Evolutionary conservation across 2,888 invertebrate genomes (phyloP).

Genomic region (Lasioglossum oenotherae): DNA sequence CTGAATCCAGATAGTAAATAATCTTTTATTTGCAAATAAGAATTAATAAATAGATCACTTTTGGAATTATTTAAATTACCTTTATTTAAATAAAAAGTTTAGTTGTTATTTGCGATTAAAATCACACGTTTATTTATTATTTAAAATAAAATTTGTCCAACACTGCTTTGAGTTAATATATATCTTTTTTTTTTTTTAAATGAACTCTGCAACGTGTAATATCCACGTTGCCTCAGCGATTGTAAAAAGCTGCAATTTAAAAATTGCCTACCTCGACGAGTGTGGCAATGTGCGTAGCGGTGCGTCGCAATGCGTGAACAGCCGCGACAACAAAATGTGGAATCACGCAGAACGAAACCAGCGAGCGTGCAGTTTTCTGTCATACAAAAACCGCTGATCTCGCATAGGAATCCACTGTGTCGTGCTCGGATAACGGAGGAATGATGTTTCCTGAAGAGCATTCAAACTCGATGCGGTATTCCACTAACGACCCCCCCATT

Average conservation of each 20-base stretch:
- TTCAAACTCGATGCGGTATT: not conserved
- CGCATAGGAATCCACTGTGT: not conserved
- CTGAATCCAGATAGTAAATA: too few relatives aligned
- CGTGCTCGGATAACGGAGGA: not conserved
- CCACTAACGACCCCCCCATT: not conserved
- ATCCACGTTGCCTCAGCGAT: not conserved
- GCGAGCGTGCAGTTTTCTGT: constrained; percentile 7
- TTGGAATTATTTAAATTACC: too few relatives aligned
- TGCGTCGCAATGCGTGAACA: constrained; percentile 14
- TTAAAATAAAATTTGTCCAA: too few relatives aligned
- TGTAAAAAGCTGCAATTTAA: not conserved
- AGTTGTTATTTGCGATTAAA: too few relatives aligned
- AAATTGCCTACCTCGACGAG: constrained; percentile 10
- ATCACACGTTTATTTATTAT: too few relatives aligned
- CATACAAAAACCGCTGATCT: constrained; percentile 9
- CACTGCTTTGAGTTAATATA: too few relatives aligned
- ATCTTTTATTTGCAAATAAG: too few relatives aligned
- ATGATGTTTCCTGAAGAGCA: too few relatives aligned
- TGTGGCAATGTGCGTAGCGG: constrained; percentile 7
- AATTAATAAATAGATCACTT: too few relatives aligned
- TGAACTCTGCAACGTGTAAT: not conserved
- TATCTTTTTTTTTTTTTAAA: not conserved
- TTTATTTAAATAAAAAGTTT: too few relatives aligned
- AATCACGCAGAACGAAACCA: constrained; percentile 20
- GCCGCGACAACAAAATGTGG: constrained; percentile 12